These are phyloP conservation scores for Pluvialis apricaria DNA, from an alignment of 2,113 vertebrate genomes.

Conservation along the genomic window DNA sequence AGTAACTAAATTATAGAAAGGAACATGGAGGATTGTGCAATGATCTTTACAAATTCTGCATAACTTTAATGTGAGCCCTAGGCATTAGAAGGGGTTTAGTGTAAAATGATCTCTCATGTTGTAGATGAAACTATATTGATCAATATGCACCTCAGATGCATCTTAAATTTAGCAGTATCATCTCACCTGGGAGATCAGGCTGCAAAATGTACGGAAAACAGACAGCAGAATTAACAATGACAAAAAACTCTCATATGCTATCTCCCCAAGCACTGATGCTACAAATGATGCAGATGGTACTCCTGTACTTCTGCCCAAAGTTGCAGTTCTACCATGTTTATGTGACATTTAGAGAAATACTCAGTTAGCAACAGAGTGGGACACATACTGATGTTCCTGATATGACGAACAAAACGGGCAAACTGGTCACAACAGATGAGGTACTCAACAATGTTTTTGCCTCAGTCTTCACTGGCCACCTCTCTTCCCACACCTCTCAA, in stretches of 20 bases:
- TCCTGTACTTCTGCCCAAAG: neutral
- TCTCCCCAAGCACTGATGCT: neutral
- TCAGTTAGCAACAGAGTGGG: neutral
- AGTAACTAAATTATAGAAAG: neutral
- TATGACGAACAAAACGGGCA: too few species aligned
- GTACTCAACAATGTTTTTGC: too few species aligned
- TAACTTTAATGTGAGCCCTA: neutral
- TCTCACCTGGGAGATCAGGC: neutral
- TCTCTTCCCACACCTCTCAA: too few species aligned
- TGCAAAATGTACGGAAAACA: neutral
- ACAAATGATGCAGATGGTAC: neutral
- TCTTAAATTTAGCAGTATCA: neutral
- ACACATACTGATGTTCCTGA: neutral
- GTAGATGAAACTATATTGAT: neutral
- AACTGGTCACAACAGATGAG: too few species aligned
- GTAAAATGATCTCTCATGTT: neutral
- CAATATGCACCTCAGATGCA: neutral
- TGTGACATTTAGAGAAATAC: neutral
- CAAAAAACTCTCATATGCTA: neutral
- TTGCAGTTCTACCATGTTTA: neutral
- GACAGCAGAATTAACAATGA: neutral
- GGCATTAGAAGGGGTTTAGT: neutral
- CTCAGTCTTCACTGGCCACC: too few species aligned
- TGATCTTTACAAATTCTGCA: neutral
- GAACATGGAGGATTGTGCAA: neutral